phyloP scores from a whole-genome alignment of 1,140 invertebrate genomes.

The Drosophila guanche region DNA sequence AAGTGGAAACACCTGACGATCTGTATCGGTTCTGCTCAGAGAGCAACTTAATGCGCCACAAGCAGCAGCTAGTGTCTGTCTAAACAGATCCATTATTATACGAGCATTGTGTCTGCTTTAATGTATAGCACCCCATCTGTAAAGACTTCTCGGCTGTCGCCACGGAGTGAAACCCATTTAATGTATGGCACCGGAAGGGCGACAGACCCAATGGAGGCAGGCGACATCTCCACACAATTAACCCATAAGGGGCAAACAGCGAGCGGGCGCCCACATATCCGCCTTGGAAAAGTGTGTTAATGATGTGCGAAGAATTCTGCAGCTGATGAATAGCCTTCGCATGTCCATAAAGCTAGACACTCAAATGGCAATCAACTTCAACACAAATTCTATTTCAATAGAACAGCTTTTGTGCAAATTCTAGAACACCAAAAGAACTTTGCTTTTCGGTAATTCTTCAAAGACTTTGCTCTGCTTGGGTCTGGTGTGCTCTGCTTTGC shows the following conservation, averaged over 20 bases:
- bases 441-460: slow-evolving; percentile 18
- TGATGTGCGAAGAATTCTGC: slow-evolving; percentile 37
- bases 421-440: slow-evolving; percentile 7
- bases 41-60: slow-evolving; percentile 37
- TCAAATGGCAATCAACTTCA: background rate
- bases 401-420: background rate
- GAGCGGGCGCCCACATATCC: slow-evolving; percentile 45
- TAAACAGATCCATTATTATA: slow-evolving; percentile 16
- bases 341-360: background rate
- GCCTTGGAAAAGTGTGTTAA: slow-evolving; percentile 36
- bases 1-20: slow-evolving; percentile 51
- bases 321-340: slow-evolving; percentile 19
- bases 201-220: slow-evolving; percentile 16
- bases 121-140: slow-evolving; percentile 24
- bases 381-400: background rate
- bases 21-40: slow-evolving; percentile 50
- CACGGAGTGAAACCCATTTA: slow-evolving; percentile 53
- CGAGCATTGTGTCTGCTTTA: slow-evolving; percentile 7
- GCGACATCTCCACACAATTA: slow-evolving; percentile 16
- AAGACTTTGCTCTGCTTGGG: slow-evolving; percentile 22
- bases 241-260: slow-evolving; percentile 36
- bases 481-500: slow-evolving; percentile 21
- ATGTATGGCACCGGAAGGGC: slow-evolving; percentile 33
- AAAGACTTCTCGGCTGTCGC: slow-evolving; percentile 9
- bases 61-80: slow-evolving; percentile 10